A percentile compares a stretch with the other conserved stretches of the same genome.
phyloP scores from a whole-genome alignment of 2,888 invertebrate species.

The Hypena proboscidalis region DNA sequence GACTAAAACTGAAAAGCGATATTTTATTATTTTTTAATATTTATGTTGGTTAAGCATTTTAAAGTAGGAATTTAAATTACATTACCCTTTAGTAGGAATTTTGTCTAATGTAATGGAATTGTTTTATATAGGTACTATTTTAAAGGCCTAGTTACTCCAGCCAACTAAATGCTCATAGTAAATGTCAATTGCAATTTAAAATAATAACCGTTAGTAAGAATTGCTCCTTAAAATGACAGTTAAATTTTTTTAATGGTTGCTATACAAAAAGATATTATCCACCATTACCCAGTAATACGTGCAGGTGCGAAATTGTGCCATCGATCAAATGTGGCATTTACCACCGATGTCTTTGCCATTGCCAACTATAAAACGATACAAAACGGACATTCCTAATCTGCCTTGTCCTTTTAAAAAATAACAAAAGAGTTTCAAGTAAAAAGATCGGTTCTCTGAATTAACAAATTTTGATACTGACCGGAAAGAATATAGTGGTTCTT shows the following conservation, averaged over 20 bases:
- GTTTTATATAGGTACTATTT: too few relatives aligned
- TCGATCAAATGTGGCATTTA: conserved; percentile 80
- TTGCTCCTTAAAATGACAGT: too few relatives aligned
- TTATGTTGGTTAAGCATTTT: too few relatives aligned
- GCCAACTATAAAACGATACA: conserved; percentile 66
- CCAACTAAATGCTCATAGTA: too few relatives aligned
- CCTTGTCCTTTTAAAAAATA: conserved; percentile 72
- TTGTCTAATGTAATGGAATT: too few relatives aligned
- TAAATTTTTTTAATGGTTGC: not conserved
- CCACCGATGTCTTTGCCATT: conserved; percentile 54
- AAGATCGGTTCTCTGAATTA: conserved; percentile 53
- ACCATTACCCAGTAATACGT: conserved; percentile 43
- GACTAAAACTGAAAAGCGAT: too few relatives aligned
- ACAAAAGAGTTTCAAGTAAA: conserved; percentile 66
- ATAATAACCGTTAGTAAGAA: too few relatives aligned
- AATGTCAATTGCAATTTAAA: too few relatives aligned
- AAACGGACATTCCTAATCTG: conserved; percentile 80
- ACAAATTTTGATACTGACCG: conserved; percentile 1
- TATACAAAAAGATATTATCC: conserved; percentile 15
- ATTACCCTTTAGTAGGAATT: too few relatives aligned
- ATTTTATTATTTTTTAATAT: too few relatives aligned
- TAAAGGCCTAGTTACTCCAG: too few relatives aligned
- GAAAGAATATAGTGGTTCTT: conserved; percentile 5
- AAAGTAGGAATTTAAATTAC: too few relatives aligned
- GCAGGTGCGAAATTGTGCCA: conserved; percentile 69